Base-by-base conservation (phyloP, 2,888 invertebrate genomes). In the Chymomyza fuscimana region DNA sequence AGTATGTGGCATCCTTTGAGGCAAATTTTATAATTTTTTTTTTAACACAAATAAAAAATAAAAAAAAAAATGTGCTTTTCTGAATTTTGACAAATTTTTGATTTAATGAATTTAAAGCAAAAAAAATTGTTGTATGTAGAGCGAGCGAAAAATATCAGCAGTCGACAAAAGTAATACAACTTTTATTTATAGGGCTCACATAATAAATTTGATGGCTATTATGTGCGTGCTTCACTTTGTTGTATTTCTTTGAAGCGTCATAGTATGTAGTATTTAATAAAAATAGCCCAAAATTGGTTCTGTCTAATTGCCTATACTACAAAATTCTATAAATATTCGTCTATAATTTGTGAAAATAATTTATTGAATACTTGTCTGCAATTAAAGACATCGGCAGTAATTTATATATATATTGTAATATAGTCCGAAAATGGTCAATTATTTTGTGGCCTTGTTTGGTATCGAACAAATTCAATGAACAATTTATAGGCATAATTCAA, bases 1-100 rank as follows among this genome's bases (percentile, higher is more conserved):
- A 58, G 58, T 19, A 58, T 15, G 58, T 58, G 29, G 58, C 58
- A 58, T 22, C 15, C 58, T 12, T 46, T 46, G 40, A 12, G 40
- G 40, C 40, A 46, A 46, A 12, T 12, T 40, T 4, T 40, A 6
- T 5, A 40, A 40, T 40, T 40, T 40, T 9, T 40, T 32, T 32
- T 32, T 19, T 19, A 19, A 19, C 19, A 19, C 1, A 19, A 19
- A 19, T 12, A 46, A 10, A 12, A 46, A 46, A 46, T 46, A 10
- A 10, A 46, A 12, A 10, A 10, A 46, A 12, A 46, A 46, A 10
- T 12, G 1, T 5, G 9, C 40, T 40, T 40, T 40, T 7, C 10
- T 40, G 1, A 40, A 32, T 2, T 40, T 9, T 46, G 40, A 12
- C 40, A 15, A 10, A 46, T 46, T 12, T 12, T 46, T 46, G 40